phyloP scores from a whole-genome alignment of 2,113 vertebrate genomes.

The Fukomys damarensis region DNA sequence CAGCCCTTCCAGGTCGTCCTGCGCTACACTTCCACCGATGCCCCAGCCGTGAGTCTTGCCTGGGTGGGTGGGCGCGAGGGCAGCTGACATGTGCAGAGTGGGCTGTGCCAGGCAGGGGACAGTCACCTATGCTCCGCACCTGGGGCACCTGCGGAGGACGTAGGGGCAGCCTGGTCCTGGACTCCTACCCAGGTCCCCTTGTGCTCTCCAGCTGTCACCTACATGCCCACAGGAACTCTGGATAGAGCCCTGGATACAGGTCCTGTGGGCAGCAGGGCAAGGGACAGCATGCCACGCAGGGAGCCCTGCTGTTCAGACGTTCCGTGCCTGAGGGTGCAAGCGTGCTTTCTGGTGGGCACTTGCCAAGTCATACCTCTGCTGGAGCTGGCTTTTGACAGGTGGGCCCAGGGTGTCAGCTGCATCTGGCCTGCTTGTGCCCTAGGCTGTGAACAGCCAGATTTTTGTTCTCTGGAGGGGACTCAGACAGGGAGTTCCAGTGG shows the following conservation, averaged over 20 bases:
- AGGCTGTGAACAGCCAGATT: no score
- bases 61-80: background rate
- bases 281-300: background rate
- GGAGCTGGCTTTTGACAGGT: background rate
- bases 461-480: background rate
- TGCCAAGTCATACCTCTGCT: background rate
- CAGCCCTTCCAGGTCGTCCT: slow-evolving; percentile 92
- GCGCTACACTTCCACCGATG: slow-evolving; percentile 94
- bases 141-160: background rate
- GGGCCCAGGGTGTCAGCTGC: background rate
- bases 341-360: background rate
- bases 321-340: background rate
- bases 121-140: background rate
- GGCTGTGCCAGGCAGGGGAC: background rate
- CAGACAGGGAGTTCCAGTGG: rapidly evolving
- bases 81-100: background rate
- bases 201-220: background rate
- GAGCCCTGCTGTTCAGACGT: background rate
- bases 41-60: slow-evolving; percentile 92
- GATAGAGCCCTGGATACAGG: background rate
- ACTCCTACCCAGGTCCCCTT: background rate
- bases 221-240: background rate
- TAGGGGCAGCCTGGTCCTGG: background rate
- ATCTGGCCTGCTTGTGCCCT: background rate
- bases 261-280: background rate